Percentiles rank a stretch among this genome's conserved stretches.
Conservation (phyloP, 2,797 vertebrate genomes). For the Thalassophryne amazonica region DNA sequence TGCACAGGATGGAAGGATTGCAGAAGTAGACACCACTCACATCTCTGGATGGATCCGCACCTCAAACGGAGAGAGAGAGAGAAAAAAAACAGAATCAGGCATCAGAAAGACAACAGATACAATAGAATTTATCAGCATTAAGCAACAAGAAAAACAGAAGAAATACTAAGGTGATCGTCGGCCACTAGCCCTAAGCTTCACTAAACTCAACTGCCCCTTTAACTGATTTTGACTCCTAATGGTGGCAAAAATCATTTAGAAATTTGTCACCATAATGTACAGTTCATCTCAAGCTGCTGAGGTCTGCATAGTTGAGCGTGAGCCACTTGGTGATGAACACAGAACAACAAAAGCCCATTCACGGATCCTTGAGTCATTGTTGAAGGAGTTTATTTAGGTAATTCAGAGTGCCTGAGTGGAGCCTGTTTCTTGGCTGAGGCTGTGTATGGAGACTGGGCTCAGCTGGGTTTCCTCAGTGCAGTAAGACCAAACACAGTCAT, state of each 20-base stretch:
- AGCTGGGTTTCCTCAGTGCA: constrained; percentile 50
- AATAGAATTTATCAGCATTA: too few relatives aligned
- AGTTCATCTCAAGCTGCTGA: constrained; percentile 20
- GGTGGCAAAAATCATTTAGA: constrained; percentile 7
- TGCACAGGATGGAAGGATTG: too few relatives aligned
- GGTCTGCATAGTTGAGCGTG: constrained; percentile 15
- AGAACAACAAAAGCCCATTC: not conserved
- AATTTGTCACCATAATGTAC: not conserved
- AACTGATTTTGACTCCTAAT: not conserved
- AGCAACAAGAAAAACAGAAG: too few relatives aligned
- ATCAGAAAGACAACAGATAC: too few relatives aligned
- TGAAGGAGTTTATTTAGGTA: constrained; percentile 21
- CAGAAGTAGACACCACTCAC: too few relatives aligned
- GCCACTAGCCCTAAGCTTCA: too few relatives aligned
- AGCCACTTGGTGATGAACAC: constrained; percentile 8
- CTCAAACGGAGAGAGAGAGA: too few relatives aligned
- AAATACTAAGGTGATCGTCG: too few relatives aligned
- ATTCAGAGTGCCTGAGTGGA: constrained; percentile 14
- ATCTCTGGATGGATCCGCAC: too few relatives aligned
- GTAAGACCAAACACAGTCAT: constrained; percentile 54
- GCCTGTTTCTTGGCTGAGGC: constrained; percentile 8
- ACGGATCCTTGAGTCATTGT: not conserved
- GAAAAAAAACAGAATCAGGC: too few relatives aligned
- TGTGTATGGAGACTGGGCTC: constrained; percentile 53
- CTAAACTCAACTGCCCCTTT: too few relatives aligned